These are phyloP conservation scores for Latheticus oryzae DNA, from an alignment of 2,888 invertebrate species.

Conservation along the genomic window DNA sequence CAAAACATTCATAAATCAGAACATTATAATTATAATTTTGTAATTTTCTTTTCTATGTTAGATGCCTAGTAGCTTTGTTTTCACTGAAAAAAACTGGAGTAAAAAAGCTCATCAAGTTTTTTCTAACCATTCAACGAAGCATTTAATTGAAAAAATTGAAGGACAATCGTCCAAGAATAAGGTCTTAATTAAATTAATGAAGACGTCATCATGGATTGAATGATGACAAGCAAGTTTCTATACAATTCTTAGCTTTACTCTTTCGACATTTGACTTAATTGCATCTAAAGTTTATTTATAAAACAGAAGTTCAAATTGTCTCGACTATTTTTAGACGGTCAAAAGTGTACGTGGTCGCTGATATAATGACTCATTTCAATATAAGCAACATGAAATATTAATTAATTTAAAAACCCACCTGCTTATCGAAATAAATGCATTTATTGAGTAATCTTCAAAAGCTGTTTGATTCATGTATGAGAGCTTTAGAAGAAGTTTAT, in stretches of 20 bases:
- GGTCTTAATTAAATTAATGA: conserved; percentile 27
- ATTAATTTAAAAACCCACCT: conserved; percentile 24
- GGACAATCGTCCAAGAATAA: conserved; percentile 23
- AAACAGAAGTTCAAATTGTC: conserved; percentile 27
- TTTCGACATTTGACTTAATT: conserved; percentile 20
- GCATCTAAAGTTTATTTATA: conserved; percentile 27
- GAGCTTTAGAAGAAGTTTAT: too few relatives aligned
- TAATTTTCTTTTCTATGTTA: too few relatives aligned
- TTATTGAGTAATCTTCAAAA: too few relatives aligned
- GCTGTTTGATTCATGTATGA: too few relatives aligned
- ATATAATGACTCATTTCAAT: background rate
- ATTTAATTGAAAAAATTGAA: too few relatives aligned
- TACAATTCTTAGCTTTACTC: conserved; percentile 16
- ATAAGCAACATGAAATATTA: conserved; percentile 11
- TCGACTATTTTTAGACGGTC: conserved; percentile 15
- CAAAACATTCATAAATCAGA: conserved; percentile 1
- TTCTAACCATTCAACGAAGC: too few relatives aligned
- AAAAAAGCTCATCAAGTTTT: too few relatives aligned
- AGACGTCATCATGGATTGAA: conserved; percentile 17
- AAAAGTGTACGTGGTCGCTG: conserved; percentile 7
- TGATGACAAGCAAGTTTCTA: conserved; percentile 22
- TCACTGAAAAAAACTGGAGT: too few relatives aligned
- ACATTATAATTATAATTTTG: too few relatives aligned
- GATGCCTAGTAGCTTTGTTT: too few relatives aligned
- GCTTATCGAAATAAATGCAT: conserved; percentile 16